phyloP scores from a whole-genome alignment of 1,140 invertebrate genomes.

The Dysdera silvatica region DNA sequence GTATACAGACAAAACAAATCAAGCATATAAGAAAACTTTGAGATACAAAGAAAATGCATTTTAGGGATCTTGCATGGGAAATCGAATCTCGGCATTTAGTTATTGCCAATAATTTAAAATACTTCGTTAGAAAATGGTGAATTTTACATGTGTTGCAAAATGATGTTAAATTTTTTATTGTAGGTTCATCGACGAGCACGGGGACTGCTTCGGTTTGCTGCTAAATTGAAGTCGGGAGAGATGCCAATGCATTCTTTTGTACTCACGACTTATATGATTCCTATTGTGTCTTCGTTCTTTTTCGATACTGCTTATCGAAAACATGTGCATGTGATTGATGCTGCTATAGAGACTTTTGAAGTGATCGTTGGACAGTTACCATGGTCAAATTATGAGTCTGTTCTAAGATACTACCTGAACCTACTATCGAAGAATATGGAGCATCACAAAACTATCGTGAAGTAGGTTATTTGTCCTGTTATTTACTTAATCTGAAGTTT shows the following conservation, averaged over 20 bases:
- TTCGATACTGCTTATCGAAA: slow-evolving; percentile 64
- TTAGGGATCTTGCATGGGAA: no score
- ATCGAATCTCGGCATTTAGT: no score
- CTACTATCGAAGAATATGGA: slow-evolving; percentile 59
- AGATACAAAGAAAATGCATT: no score
- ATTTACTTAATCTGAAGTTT: no score
- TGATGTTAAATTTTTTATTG: slow-evolving; percentile 46
- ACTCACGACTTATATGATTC: slow-evolving; percentile 73
- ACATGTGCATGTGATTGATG: slow-evolving; percentile 73
- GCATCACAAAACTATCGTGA: slow-evolving; percentile 70
- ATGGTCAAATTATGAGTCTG: slow-evolving; percentile 75
- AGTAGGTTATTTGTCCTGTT: no score
- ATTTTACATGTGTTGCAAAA: no score
- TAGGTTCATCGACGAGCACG: slow-evolving; percentile 72
- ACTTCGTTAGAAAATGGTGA: no score
- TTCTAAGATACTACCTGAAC: slow-evolving; percentile 68
- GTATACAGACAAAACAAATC: no score
- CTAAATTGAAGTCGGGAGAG: slow-evolving; percentile 48
- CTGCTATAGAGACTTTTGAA: slow-evolving; percentile 59
- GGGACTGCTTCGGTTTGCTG: slow-evolving; percentile 57
- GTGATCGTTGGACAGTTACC: slow-evolving; percentile 65
- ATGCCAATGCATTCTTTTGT: slow-evolving; percentile 58
- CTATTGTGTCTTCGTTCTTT: slow-evolving; percentile 69
- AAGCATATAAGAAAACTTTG: no score
- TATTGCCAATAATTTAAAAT: no score